These are phyloP conservation scores for Picus viridis DNA, from an alignment of 2,797 vertebrate genomes.

Conservation along the genomic window DNA sequence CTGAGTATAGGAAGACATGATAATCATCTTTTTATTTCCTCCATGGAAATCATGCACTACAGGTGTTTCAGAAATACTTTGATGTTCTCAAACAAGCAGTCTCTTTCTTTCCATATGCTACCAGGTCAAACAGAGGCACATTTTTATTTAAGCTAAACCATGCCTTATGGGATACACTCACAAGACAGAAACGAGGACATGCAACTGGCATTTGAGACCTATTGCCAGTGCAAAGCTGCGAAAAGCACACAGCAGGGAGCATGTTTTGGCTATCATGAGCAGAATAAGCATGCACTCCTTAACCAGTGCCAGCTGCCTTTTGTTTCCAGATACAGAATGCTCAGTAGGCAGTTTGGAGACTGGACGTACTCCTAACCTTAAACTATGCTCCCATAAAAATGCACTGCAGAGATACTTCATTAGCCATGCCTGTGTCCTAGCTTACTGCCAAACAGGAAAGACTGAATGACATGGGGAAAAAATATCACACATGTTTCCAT, in stretches of 20 bases:
- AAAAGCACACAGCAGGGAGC: constrained; percentile 66
- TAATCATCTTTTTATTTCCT: not conserved
- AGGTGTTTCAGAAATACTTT: constrained; percentile 20
- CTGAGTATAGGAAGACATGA: not conserved
- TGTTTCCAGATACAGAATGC: constrained; percentile 45
- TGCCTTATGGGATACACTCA: constrained; percentile 30
- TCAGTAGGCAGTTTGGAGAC: constrained; percentile 55
- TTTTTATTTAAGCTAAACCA: constrained; percentile 48
- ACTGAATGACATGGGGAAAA: constrained; percentile 10
- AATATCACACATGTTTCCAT: not conserved
- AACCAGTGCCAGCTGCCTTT: constrained; percentile 65
- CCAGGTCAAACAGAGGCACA: not conserved
- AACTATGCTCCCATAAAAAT: constrained; percentile 16
- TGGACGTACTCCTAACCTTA: constrained; percentile 55
- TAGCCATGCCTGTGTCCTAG: constrained; percentile 7
- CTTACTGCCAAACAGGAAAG: constrained; percentile 20
- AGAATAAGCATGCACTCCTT: constrained; percentile 55
- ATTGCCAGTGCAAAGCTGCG: constrained; percentile 56
- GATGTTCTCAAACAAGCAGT: not conserved
- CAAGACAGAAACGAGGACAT: constrained; percentile 47
- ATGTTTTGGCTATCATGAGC: constrained; percentile 64
- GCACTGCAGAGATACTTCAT: constrained; percentile 11
- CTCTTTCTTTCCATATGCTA: not conserved
- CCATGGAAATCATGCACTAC: not conserved
- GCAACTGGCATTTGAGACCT: constrained; percentile 56